Evolutionary conservation across 1,140 invertebrate genomes (phyloP), one percentile per base, ranked within the genome.

Genomic region (Brachionus koreanus): DNA sequence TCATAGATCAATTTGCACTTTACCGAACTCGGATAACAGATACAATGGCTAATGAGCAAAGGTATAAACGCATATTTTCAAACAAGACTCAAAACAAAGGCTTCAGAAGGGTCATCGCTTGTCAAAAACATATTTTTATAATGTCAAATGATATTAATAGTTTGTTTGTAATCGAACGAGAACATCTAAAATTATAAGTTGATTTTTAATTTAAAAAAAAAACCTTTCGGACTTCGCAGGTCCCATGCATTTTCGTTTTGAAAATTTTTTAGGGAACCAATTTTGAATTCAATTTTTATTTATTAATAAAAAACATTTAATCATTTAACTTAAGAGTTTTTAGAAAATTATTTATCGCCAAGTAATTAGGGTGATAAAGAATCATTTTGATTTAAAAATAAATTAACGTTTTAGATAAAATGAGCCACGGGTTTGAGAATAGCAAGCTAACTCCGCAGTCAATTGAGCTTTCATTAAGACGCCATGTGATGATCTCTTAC

Each of bases 61-160:
- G 76, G 61, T 79, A 61, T 10, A 79, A 79, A 25, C 46, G 76
- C 33, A 79, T 79, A 12, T 79, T 79, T 65, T 61, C 49, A 37
- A 79, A 79, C 29, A 79, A 79, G 49, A 57, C 33, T 9, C 76
- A 79, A 61, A 65, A 79, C 23, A 79, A 79, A 61, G 76, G 76
- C 35, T 79, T 79, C 25, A 79, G 61, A 61, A 16, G 76, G 12
- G 76, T 79, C 10, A 37, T 79, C 19, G 49, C 61, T 19, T 79
- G 49, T 43, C 29, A 79, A 57, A 65, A 65, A n/a, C 49, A 79
- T 35, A 79, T 79, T 61, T 79, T 79, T 65, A 61, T 79, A 19
- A 79, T 79, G 76, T 57, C 49, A 39, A 79, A 42, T 42, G 76
- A 79, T 61, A 37, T 37, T 4, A 79, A 79, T 65, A 79, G 76